Percentiles rank a stretch among this genome's conserved stretches.
These are phyloP conservation scores for Ammodytes dubius DNA, from an alignment of 2,113 vertebrate genomes.

Conservation along the genomic window DNA sequence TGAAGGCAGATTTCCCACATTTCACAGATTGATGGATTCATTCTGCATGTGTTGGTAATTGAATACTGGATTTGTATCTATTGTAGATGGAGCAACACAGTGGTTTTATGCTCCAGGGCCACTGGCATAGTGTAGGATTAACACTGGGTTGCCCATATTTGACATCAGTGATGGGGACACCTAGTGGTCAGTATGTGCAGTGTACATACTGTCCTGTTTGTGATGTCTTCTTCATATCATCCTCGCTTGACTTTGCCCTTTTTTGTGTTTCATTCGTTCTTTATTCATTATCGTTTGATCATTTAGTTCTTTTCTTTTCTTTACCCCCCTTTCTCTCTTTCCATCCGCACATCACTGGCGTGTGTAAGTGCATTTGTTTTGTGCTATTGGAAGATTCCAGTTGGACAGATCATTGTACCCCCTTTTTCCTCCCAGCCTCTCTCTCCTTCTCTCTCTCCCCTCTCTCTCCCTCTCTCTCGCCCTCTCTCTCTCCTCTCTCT, in stretches of 20 bases:
- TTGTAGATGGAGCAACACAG: constrained; percentile 43
- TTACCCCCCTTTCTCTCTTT: background rate
- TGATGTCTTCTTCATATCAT: constrained; percentile 20
- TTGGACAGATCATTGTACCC: constrained; percentile 79
- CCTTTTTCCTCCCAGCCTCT: constrained; percentile 60
- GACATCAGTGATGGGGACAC: constrained; percentile 72
- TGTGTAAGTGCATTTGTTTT: constrained; percentile 58
- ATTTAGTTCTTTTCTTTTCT: constrained; percentile 11
- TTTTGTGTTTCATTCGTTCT: constrained; percentile 20
- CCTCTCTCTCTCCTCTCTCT: constrained; percentile 52
- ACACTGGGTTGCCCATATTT: constrained; percentile 51
- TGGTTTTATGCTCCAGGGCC: constrained; percentile 51
- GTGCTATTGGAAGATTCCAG: constrained; percentile 75
- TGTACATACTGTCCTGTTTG: background rate
- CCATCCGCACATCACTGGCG: constrained; percentile 20
- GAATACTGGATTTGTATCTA: constrained; percentile 59
- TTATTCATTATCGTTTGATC: constrained; percentile 13
- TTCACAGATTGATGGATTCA: constrained; percentile 58
- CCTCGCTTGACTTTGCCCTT: background rate
- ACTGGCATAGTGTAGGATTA: constrained; percentile 53
- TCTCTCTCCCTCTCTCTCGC: constrained; percentile 69
- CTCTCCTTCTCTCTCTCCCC: constrained; percentile 51
- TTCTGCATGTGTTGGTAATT: constrained; percentile 54
- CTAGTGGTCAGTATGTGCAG: constrained; percentile 79
- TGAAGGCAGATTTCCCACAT: constrained; percentile 33